Percentiles rank a stretch among this genome's conserved stretches.
Evolutionary conservation across 1,140 invertebrate genomes (phyloP).

Genomic region (Lucilia sericata): DNA sequence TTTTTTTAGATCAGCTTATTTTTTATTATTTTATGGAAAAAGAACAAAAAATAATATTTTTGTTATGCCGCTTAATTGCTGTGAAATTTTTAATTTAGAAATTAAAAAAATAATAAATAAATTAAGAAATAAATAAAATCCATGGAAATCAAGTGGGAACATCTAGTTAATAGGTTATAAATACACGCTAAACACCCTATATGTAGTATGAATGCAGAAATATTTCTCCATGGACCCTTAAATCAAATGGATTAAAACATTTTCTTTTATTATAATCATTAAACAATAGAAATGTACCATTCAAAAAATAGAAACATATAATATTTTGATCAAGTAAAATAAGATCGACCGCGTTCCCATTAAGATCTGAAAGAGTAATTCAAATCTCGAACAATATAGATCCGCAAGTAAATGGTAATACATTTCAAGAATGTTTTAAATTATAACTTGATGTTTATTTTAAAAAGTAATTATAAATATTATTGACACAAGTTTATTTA

Average conservation of each 20-base stretch:
- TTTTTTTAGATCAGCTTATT: not conserved
- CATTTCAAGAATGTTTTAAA: not conserved
- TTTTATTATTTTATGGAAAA: not conserved
- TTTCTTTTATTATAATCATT: too few relatives aligned
- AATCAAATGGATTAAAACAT: too few relatives aligned
- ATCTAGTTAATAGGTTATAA: not conserved
- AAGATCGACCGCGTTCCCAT: too few relatives aligned
- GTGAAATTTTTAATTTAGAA: slow-evolving; percentile 28
- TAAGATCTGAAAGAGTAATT: too few relatives aligned
- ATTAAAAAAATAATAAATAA: not conserved
- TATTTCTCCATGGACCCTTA: too few relatives aligned
- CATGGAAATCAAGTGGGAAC: not conserved
- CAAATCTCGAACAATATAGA: too few relatives aligned
- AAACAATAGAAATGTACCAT: too few relatives aligned
- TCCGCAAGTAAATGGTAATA: too few relatives aligned
- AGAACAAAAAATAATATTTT: slow-evolving; percentile 41
- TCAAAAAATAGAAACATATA: too few relatives aligned
- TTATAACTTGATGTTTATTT: slow-evolving; percentile 19
- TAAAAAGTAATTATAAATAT: slow-evolving; percentile 34
- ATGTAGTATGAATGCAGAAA: not conserved
- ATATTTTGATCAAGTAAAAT: too few relatives aligned
- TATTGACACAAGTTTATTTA: slow-evolving; percentile 36
- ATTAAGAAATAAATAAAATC: slow-evolving; percentile 10
- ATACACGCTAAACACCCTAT: not conserved
- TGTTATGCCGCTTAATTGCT: slow-evolving; percentile 32